Percentiles rank a stretch among this genome's conserved stretches.
Evolutionary conservation across 2,113 vertebrate species (phyloP).

Genomic region (Barbus barbus): DNA sequence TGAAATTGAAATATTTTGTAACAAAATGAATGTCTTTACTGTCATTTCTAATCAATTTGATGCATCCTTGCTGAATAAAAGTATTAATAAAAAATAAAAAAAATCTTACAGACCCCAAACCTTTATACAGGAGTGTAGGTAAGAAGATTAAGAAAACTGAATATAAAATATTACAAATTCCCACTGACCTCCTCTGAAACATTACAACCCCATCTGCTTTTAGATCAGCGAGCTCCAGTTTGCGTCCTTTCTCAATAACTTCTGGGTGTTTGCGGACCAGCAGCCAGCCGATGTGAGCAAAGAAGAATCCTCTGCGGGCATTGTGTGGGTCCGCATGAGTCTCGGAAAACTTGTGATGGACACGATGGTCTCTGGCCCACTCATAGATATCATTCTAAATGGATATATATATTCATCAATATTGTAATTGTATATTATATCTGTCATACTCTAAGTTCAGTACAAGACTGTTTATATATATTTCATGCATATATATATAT

Average conservation of each 20-base stretch:
- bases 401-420: background rate
- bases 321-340: constrained; percentile 92
- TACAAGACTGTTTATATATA: too few species aligned
- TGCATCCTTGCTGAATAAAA: background rate
- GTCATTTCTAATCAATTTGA: background rate
- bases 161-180: background rate
- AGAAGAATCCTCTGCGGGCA: constrained; percentile 88
- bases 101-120: background rate
- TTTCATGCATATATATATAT: too few species aligned
- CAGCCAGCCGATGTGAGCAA: constrained; percentile 92
- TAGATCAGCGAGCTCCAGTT: constrained; percentile 85
- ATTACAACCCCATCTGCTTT: constrained; percentile 87
- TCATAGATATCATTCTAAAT: constrained; percentile 89
- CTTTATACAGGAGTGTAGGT: background rate
- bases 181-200: constrained; percentile 86
- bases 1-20: background rate
- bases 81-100: background rate
- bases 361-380: constrained; percentile 90
- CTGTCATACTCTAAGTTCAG: background rate
- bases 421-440: background rate
- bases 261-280: constrained; percentile 92
- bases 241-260: constrained; percentile 85
- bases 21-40: background rate
- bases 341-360: constrained; percentile 93
- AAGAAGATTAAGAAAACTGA: background rate